Evolutionary conservation across 2,113 vertebrate genomes (phyloP), one percentile per base, ranked within the genome.

Genomic region (Guaruba guarouba): DNA sequence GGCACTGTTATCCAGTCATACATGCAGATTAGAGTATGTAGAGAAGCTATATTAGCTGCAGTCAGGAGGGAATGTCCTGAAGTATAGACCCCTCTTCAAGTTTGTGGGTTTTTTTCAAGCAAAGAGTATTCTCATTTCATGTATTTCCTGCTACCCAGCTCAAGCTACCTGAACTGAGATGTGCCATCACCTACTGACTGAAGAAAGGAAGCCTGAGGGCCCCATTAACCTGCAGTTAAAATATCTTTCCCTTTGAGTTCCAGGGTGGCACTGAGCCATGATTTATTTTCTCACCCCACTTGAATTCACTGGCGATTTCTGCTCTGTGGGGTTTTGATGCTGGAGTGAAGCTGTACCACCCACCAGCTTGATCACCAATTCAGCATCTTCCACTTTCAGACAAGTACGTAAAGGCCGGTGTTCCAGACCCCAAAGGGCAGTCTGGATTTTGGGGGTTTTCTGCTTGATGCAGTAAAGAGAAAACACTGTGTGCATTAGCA

Each of bases 381-480:
- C 13, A 76, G 17, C 7, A 55, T 12, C 46, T 88, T 81, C n/a
- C 10, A 71, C 29, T 41, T 76, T 44, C 75, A 70, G 63, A 81
- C 6, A 19, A 0, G 1, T 39, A 55, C 12, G 5, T 33, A 64
- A 83, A 61, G 31, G 52, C 17, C 22, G 8, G 10, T 55, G 35
- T 68, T 12, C 33, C 19, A 67, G 39, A 2, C 12, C 19, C 31
- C 27, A 51, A 29, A 41, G 9, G 11, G 20, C 27, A 88, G 28
- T 14, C 24, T 48, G 25, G 27, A 48, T 49, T 4, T 1, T 22
- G 6, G 10, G 3, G 6, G 3, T 2, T 1, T 52, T 66, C 27
- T 67, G 59, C 25, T 59, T 59, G 33, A 17, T 46, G 13, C 35
- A 63, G 37, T 59, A 69, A 63, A 78, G 41, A 82, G 24, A 46